phyloP scores from a whole-genome alignment of 2,113 vertebrate species.

The Pantherophis guttatus region DNA sequence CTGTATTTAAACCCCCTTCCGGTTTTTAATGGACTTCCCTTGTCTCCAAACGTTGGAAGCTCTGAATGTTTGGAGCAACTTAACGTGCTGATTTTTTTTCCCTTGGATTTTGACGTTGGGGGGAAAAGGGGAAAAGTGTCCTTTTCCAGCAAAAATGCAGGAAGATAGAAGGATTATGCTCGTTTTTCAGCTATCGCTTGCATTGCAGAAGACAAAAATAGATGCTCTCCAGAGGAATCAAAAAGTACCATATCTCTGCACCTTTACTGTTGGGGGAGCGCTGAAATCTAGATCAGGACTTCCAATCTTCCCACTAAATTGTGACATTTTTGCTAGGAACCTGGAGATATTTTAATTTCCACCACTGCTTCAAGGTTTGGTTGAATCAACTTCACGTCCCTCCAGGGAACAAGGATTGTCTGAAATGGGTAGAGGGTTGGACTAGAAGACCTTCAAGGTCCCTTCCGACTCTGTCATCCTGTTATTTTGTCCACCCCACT shows the following conservation, averaged over 20 bases:
- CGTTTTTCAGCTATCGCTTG: background rate
- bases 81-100: background rate
- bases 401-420: background rate
- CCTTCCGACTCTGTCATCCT: too few species aligned
- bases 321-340: background rate
- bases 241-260: background rate
- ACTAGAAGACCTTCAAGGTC: too few species aligned
- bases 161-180: background rate
- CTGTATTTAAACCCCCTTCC: background rate
- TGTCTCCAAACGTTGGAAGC: background rate
- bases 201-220: background rate
- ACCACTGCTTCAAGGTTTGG: background rate
- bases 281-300: background rate
- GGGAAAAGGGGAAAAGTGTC: accelerated
- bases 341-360: background rate
- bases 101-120: too few species aligned
- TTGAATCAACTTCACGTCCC: background rate
- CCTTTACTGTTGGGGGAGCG: background rate
- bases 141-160: background rate
- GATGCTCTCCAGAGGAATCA: too few species aligned
- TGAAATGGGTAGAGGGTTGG: too few species aligned
- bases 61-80: background rate
- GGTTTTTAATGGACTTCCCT: background rate
- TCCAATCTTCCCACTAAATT: background rate
- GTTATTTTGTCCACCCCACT: too few species aligned